These are phyloP conservation scores for Drosophila barbarae DNA, from an alignment of 2,888 invertebrate genomes.

Conservation along the genomic window DNA sequence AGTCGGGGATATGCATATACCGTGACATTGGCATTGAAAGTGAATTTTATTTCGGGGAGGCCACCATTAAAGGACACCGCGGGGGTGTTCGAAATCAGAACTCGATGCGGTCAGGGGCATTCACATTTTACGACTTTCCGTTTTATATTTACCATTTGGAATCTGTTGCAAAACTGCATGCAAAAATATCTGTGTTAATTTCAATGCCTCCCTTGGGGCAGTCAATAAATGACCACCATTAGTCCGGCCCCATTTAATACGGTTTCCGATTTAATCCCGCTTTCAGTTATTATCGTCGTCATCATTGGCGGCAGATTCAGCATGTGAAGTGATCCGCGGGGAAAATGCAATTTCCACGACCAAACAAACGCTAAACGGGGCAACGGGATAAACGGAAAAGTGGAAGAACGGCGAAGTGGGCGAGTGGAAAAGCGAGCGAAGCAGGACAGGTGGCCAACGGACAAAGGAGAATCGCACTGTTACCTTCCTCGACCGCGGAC, in stretches of 20 bases:
- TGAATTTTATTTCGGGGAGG: slow-evolving; percentile 14
- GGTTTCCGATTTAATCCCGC: slow-evolving; percentile 1
- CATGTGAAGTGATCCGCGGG: slow-evolving; percentile 49
- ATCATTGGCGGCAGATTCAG: slow-evolving; percentile 17
- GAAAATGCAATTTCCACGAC: slow-evolving; percentile 51
- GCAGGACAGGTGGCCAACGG: not conserved
- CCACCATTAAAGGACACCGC: slow-evolving; percentile 56
- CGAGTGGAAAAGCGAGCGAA: slow-evolving; percentile 9
- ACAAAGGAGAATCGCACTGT: slow-evolving; percentile 5
- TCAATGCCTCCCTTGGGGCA: slow-evolving; percentile 11
- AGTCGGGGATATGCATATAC: slow-evolving; percentile 12
- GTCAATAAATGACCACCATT: slow-evolving; percentile 20
- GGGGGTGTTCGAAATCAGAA: slow-evolving; percentile 40
- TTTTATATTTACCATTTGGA: not conserved
- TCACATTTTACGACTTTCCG: slow-evolving; percentile 2
- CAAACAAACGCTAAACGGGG: slow-evolving; percentile 16
- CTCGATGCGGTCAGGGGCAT: slow-evolving; percentile 5
- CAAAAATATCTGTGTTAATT: slow-evolving; percentile 12
- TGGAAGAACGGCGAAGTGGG: slow-evolving; percentile 1
- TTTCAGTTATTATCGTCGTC: slow-evolving; percentile 22
- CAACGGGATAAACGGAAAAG: not conserved
- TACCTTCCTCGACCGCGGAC: slow-evolving; percentile 45
- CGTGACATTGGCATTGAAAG: slow-evolving; percentile 64
- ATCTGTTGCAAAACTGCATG: slow-evolving; percentile 1
- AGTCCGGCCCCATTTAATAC: slow-evolving; percentile 25